Base-by-base conservation (phyloP, 2,888 invertebrate species). In the Phortica okadai region DNA sequence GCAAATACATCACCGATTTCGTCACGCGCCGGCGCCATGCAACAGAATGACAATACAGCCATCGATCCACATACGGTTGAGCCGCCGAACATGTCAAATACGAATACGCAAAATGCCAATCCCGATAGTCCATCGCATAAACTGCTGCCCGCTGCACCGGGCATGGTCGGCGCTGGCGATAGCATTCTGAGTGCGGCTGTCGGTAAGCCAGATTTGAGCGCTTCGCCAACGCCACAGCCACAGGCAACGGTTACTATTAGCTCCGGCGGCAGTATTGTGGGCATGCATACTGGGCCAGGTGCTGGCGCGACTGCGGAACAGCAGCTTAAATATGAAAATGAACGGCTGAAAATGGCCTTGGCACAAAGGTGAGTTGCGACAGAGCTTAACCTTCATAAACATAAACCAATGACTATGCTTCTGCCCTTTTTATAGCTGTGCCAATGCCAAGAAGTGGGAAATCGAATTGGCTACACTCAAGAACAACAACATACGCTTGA, bases 361-460 rank as follows among this genome's bases (percentile, higher is more conserved):
- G 97, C 97, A 74, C 98, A 99, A 92, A 99, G 97, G 97, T 97
- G 86, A 90, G 74, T 45, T 50, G 50, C 50, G 50, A 6, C 25
- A 25, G 6, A 7, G 33, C 64, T 56, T 10, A 45, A 14, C 33
- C 54, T 73, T 8, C n/a, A 44, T 69, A 41, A 69, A n/a, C n/a
- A 44, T 6, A 59, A 50, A 2, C 50, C 14, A 11, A 50, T 50
- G 8, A 45, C 10, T 11, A 16, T 54, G 45, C 76, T 84, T 91
- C 14, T 50, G 50, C 14, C 14, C 0, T 14, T 8, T 8, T 33
- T 33, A 92, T 92, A 98, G 99, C 92, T 99, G 98, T 72, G 97
- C 98, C 59, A 99, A 99, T 92, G 98, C 98, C 10, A 99, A 98
- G 92, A 98, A 99, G 91, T 99, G 99, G 99, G 99, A 99, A 93